Percentiles rank a stretch among this genome's conserved stretches.
Conservation (phyloP, 2,888 invertebrate species). For the Sphecodes monilicornis region DNA sequence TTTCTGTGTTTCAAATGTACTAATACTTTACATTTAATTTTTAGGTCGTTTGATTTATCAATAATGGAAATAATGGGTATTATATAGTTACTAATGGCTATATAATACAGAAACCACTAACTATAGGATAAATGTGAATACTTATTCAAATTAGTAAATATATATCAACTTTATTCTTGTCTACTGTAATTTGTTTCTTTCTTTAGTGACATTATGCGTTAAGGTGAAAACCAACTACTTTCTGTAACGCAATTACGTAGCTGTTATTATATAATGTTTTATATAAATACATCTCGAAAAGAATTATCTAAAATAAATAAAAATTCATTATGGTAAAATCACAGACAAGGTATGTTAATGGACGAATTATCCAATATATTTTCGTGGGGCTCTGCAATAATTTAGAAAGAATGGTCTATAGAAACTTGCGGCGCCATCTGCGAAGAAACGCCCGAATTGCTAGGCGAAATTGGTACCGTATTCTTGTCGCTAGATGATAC, state of each 20-base stretch:
- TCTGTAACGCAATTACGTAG: not conserved
- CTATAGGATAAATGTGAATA: not conserved
- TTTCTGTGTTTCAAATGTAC: not conserved
- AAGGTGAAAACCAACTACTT: not conserved
- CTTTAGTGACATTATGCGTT: not conserved
- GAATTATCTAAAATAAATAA: not conserved
- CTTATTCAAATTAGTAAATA: not conserved
- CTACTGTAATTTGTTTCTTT: not conserved
- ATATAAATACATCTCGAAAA: not conserved
- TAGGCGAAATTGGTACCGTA: not conserved
- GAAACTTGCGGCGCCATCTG: not conserved
- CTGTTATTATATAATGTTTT: not conserved
- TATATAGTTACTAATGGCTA: slow-evolving; percentile 40
- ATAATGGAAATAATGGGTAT: slow-evolving; percentile 81
- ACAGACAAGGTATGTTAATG: too few species aligned
- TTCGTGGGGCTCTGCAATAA: too few species aligned
- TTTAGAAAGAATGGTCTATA: too few species aligned
- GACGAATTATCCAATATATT: too few species aligned
- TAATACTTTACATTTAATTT: slow-evolving; percentile 50
- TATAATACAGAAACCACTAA: slow-evolving; percentile 6
- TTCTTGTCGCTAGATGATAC: not conserved
- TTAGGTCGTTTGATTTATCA: slow-evolving; percentile 79
- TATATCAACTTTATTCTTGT: not conserved
- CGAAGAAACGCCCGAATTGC: not conserved
- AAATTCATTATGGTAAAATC: too few species aligned